These are phyloP conservation scores for Nylanderia fulva DNA, from an alignment of 1,140 invertebrate genomes.

Conservation along the genomic window DNA sequence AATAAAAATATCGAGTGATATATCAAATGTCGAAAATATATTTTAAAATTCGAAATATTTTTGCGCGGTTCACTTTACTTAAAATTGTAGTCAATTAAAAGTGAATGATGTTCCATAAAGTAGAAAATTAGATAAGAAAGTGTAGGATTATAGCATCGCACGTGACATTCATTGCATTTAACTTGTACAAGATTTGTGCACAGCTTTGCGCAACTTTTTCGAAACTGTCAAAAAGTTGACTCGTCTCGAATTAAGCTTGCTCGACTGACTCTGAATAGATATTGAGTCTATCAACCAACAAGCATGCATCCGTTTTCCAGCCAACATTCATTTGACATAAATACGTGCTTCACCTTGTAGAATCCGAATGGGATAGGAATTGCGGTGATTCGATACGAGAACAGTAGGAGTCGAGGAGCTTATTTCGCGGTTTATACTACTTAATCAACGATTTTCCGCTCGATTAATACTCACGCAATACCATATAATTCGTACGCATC, in stretches of 20 bases:
- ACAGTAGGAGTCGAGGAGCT: not conserved
- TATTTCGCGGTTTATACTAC: not conserved
- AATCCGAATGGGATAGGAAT: not conserved
- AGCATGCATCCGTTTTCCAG: not conserved
- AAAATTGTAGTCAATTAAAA: constrained; percentile 44
- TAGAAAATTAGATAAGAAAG: constrained; percentile 45
- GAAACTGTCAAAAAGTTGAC: constrained; percentile 3
- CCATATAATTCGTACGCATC: not conserved
- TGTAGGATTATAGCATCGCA: not conserved
- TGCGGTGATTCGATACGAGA: not conserved
- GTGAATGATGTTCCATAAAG: constrained; percentile 2
- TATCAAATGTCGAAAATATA: not conserved
- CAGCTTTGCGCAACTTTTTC: constrained; percentile 16
- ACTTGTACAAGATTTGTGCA: not conserved
- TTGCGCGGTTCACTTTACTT: constrained; percentile 23
- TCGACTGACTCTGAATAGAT: constrained; percentile 45
- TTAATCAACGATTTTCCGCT: constrained; percentile 38
- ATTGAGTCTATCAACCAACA: constrained; percentile 46
- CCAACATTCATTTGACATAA: constrained; percentile 45
- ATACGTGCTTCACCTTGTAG: constrained; percentile 31
- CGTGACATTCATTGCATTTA: not conserved
- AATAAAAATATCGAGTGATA: constrained; percentile 1
- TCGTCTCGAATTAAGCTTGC: constrained; percentile 1
- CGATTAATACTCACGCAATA: constrained; percentile 7
- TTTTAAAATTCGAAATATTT: constrained; percentile 27